Evolutionary conservation across 2,888 invertebrate genomes (phyloP).

Genomic region (Diabrotica balteata): DNA sequence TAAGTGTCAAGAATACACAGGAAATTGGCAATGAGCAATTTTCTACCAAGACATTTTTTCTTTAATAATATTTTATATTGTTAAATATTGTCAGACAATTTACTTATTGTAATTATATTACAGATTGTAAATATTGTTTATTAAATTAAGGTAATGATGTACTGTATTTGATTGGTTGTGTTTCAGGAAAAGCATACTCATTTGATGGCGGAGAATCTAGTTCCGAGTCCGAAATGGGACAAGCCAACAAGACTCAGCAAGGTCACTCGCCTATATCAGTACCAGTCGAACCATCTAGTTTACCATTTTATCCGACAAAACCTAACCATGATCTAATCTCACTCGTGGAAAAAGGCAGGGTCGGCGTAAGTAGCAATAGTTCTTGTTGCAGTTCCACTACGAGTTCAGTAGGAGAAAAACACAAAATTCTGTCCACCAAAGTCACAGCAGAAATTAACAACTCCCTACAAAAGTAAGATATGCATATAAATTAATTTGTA

Average conservation of each 20-base stretch:
- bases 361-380: slow-evolving; percentile 61
- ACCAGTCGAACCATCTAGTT: slow-evolving; percentile 59
- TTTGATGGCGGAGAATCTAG: slow-evolving; percentile 73
- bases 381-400: slow-evolving; percentile 65
- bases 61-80: too few species aligned
- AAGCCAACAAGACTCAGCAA: slow-evolving; percentile 35
- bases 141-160: too few species aligned
- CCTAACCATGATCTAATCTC: slow-evolving; percentile 58
- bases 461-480: slow-evolving; percentile 45
- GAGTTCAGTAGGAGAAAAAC: slow-evolving; percentile 62
- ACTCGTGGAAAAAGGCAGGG: slow-evolving; percentile 63
- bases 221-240: slow-evolving; percentile 74
- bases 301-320: slow-evolving; percentile 54
- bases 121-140: too few species aligned
- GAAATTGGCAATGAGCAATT: too few species aligned
- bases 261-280: slow-evolving; percentile 27
- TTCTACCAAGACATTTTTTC: too few species aligned
- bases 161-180: background rate
- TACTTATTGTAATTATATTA: too few species aligned
- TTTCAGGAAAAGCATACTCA: slow-evolving; percentile 67
- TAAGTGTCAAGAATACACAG: too few species aligned
- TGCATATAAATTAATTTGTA: background rate
- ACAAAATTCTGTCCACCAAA: slow-evolving; percentile 49
- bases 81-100: too few species aligned
- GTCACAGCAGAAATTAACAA: slow-evolving; percentile 54